A percentile compares a stretch with the other conserved stretches of the same genome.
Evolutionary conservation across 2,113 vertebrate species (phyloP).

Genomic region (Clupea harengus): DNA sequence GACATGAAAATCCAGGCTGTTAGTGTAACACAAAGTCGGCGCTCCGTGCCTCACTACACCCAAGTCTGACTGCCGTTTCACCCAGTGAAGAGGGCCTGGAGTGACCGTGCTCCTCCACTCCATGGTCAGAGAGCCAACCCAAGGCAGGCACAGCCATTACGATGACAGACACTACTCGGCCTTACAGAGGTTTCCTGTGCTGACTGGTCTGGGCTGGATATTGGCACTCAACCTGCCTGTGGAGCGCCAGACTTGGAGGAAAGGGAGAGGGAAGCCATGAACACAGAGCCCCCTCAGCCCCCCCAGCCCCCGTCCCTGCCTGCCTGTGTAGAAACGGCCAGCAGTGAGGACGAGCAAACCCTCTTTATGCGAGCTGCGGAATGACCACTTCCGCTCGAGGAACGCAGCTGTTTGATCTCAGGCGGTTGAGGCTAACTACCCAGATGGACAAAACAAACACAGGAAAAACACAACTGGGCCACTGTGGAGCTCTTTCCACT

Average conservation of each 20-base stretch:
- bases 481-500: slow-evolving; percentile 23
- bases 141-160: slow-evolving; percentile 50
- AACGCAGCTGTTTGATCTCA: slow-evolving; percentile 20
- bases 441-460: slow-evolving; percentile 43
- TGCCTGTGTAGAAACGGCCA: no score
- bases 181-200: slow-evolving; percentile 49
- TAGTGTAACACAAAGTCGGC: slow-evolving; percentile 34
- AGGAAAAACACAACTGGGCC: slow-evolving; percentile 39
- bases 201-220: slow-evolving; percentile 42
- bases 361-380: not conserved
- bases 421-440: slow-evolving; percentile 27
- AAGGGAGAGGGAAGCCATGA: slow-evolving; percentile 22
- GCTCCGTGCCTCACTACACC: slow-evolving; percentile 18
- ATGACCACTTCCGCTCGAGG: not conserved
- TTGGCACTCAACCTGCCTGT: not conserved
- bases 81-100: slow-evolving; percentile 42
- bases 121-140: slow-evolving; percentile 47
- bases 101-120: slow-evolving; percentile 33
- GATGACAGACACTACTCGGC: slow-evolving; percentile 50
- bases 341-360: no score
- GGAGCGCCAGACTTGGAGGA: not conserved
- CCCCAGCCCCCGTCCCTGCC: no score
- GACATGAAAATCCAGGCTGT: slow-evolving; percentile 59
- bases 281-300: no score
- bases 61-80: slow-evolving; percentile 43